Evolutionary conservation across 1,140 invertebrate species (phyloP).

Genomic region (Drosophila guanche): DNA sequence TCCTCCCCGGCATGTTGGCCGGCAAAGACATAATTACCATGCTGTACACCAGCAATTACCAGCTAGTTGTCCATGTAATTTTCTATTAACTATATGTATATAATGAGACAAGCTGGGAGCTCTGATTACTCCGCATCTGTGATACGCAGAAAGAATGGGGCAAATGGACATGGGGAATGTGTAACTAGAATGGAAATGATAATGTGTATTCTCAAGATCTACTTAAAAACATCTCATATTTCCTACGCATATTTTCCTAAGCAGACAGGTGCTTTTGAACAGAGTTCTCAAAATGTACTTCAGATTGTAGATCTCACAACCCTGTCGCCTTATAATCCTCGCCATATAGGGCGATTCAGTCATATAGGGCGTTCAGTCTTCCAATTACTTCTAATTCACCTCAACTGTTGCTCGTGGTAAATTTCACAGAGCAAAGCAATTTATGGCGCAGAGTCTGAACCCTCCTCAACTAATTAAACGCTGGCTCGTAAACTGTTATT

Average conservation of each 20-base stretch:
- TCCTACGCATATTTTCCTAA: no score
- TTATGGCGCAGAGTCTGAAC: not conserved
- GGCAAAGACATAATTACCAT: slow-evolving; percentile 42
- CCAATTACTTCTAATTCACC: no score
- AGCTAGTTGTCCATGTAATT: slow-evolving; percentile 40
- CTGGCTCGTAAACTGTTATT: slow-evolving; percentile 38
- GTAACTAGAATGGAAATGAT: not conserved
- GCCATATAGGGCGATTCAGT: no score
- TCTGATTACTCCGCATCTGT: slow-evolving; percentile 23
- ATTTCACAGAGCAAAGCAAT: slow-evolving; percentile 3
- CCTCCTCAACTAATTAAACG: slow-evolving; percentile 34
- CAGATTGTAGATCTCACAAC: no score
- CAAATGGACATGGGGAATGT: not conserved
- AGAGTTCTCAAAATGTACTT: no score
- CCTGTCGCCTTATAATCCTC: not conserved
- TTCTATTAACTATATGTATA: slow-evolving; percentile 17
- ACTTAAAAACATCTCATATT: not conserved
- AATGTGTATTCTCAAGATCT: no score
- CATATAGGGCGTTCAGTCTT: no score
- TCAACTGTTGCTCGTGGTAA: not conserved
- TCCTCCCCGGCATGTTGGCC: slow-evolving; percentile 5
- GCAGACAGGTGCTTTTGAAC: no score
- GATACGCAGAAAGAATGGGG: slow-evolving; percentile 3
- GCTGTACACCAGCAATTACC: slow-evolving; percentile 51
- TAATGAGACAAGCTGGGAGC: slow-evolving; percentile 7